These are phyloP conservation scores for Carassius auratus DNA, from an alignment of 2,113 vertebrate species.

Conservation along the genomic window DNA sequence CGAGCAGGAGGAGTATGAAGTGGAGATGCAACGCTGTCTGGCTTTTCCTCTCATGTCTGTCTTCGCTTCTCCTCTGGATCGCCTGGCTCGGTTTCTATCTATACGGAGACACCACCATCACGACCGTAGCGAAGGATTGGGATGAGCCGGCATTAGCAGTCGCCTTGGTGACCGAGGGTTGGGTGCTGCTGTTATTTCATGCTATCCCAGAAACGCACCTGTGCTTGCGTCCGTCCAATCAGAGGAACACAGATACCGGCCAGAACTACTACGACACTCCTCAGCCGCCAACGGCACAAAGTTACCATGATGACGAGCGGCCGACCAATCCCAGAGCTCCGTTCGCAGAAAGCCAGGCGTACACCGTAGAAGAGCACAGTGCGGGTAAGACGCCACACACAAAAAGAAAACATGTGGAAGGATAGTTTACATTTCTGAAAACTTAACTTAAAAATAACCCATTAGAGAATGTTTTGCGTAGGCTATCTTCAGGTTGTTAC, in stretches of 20 bases:
- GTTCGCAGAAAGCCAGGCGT: constrained; percentile 93
- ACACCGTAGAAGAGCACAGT: constrained; percentile 92
- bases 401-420: constrained; percentile 3
- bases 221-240: constrained; percentile 78
- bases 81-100: constrained; percentile 96
- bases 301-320: constrained; percentile 85
- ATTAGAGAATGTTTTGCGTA: neutral
- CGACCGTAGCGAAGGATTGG: constrained; percentile 73
- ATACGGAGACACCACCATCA: constrained; percentile 78
- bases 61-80: constrained; percentile 89
- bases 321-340: constrained; percentile 80
- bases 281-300: constrained; percentile 80
- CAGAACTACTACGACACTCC: constrained; percentile 92
- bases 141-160: constrained; percentile 91
- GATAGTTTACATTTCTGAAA: neutral
- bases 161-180: constrained; percentile 89
- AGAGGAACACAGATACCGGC: constrained; percentile 72
- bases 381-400: constrained; percentile 77
- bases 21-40: constrained; percentile 92
- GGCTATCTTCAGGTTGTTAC: neutral
- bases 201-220: constrained; percentile 92
- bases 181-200: constrained; percentile 92
- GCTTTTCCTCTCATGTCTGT: constrained; percentile 85
- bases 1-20: constrained; percentile 66
- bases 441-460: neutral